Percentiles rank a stretch among this genome's conserved stretches.
phyloP scores from a whole-genome alignment of 2,888 invertebrate species.

The Andricus curvator region DNA sequence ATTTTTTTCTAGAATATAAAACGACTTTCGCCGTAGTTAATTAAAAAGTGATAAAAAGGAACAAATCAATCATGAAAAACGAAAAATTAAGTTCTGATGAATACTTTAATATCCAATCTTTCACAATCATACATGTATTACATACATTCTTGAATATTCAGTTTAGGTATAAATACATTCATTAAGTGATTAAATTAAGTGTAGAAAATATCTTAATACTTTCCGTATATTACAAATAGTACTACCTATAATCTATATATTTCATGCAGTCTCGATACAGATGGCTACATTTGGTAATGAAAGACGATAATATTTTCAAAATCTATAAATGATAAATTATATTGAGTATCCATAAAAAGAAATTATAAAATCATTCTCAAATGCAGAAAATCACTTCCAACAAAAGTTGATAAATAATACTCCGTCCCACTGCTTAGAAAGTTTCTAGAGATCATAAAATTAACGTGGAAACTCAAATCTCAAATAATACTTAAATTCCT shows the following conservation, averaged over 20 bases:
- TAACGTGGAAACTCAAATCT: neutral
- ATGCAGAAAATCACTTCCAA: neutral
- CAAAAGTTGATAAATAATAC: neutral
- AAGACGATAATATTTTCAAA: neutral
- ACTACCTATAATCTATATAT: neutral
- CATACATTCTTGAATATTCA: slow-evolving; percentile 38
- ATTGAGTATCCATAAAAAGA: neutral
- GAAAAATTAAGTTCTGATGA: slow-evolving; percentile 5
- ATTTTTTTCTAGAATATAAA: neutral
- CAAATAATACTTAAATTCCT: slow-evolving; percentile 18
- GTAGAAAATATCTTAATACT: slow-evolving; percentile 40
- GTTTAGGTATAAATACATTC: slow-evolving; percentile 32
- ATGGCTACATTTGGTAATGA: neutral
- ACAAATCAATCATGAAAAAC: neutral
- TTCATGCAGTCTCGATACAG: slow-evolving; percentile 35
- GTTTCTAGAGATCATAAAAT: slow-evolving; percentile 2
- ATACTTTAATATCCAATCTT: slow-evolving; percentile 37
- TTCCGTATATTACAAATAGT: slow-evolving; percentile 19
- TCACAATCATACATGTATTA: slow-evolving; percentile 30
- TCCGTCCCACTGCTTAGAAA: neutral
- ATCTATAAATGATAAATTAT: neutral
- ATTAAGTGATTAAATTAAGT: slow-evolving; percentile 30
- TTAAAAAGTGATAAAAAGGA: neutral
- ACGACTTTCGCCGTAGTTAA: neutral
- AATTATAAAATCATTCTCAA: neutral